Evolutionary conservation across 2,113 vertebrate genomes (phyloP).

Genomic region (Vicugna pacos): DNA sequence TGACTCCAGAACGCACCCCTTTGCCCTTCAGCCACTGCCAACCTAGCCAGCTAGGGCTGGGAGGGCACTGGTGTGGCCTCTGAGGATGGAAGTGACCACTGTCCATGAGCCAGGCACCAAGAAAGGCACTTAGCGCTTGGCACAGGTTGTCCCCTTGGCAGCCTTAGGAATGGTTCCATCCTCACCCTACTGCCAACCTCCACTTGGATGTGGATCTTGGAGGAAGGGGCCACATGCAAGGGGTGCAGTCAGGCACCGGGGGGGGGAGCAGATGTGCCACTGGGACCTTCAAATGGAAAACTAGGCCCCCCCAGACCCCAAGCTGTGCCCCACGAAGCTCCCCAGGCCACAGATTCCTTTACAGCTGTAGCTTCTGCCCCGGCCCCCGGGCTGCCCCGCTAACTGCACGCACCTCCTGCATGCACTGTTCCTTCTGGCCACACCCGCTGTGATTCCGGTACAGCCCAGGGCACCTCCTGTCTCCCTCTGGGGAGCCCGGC

Average conservation of each 20-base stretch:
- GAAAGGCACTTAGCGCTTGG: no score
- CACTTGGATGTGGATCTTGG: background rate
- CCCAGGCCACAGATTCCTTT: fast-evolving
- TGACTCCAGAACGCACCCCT: background rate
- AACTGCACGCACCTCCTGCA: fast-evolving
- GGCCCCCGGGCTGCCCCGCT: background rate
- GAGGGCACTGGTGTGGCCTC: background rate
- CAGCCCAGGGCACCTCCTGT: background rate
- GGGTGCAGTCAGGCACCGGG: background rate
- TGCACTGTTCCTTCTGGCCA: fast-evolving
- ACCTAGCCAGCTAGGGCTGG: fast-evolving
- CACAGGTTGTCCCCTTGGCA: fast-evolving
- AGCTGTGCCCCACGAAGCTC: fast-evolving
- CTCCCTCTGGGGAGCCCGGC: background rate
- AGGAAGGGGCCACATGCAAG: background rate
- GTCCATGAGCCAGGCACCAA: fast-evolving
- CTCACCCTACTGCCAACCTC: background rate
- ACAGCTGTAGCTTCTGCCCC: background rate
- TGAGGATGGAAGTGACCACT: background rate
- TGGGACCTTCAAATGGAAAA: background rate
- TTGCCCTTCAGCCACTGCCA: background rate
- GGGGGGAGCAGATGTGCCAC: background rate
- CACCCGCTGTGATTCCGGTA: background rate
- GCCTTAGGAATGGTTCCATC: background rate
- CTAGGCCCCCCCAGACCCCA: background rate